phyloP scores from a whole-genome alignment of 2,113 vertebrate genomes.

The Planiliza haematocheilus region DNA sequence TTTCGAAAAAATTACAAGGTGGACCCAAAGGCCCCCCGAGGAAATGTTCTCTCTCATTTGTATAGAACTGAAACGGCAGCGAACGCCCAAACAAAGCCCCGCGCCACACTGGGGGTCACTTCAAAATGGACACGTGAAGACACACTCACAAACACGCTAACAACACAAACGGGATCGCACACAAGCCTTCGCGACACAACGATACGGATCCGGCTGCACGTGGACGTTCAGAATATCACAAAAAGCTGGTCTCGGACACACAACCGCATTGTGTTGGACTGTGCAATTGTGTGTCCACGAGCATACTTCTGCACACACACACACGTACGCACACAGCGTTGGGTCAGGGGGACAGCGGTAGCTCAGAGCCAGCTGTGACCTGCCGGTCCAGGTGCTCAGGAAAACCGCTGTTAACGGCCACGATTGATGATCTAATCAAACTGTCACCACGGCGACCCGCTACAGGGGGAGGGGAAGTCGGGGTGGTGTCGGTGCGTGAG shows the following conservation, averaged over 20 bases:
- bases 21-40: conserved; percentile 30
- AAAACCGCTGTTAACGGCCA: conserved; percentile 98
- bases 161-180: not conserved
- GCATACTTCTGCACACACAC: conserved; percentile 36
- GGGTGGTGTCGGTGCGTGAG: conserved; percentile 31
- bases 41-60: conserved; percentile 42
- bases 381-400: conserved; percentile 98
- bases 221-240: conserved; percentile 32
- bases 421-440: conserved; percentile 99
- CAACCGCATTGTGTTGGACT: conserved; percentile 37
- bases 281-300: conserved; percentile 32
- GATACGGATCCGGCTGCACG: conserved; percentile 9
- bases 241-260: conserved; percentile 17
- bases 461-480: conserved; percentile 83
- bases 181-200: not conserved
- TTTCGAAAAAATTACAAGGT: conserved; percentile 26
- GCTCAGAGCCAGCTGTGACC: conserved; percentile 96
- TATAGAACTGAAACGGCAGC: conserved; percentile 30
- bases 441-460: conserved; percentile 94
- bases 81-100: conserved; percentile 21
- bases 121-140: conserved; percentile 8
- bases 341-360: conserved; percentile 93
- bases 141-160: not conserved
- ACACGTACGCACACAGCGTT: conserved; percentile 58
- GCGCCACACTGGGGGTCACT: conserved; percentile 1